A percentile compares a stretch with the other conserved stretches of the same genome.
Conservation (phyloP, 1,140 invertebrate species). For the Drosophila pseudoananassae region DNA sequence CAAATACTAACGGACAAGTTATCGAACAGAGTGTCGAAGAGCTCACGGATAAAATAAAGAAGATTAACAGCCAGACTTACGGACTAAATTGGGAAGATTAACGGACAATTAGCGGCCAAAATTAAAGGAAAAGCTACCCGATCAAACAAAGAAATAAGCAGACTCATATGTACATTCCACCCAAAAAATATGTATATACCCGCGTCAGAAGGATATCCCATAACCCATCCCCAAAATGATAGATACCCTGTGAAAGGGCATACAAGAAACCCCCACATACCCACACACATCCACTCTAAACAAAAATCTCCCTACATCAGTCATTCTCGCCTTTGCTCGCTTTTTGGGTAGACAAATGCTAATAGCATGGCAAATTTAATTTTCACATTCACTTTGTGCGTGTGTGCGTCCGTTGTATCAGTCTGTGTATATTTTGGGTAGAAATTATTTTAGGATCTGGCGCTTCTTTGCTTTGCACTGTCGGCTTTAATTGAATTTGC, state of each 20-base stretch:
- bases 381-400: slow-evolving; percentile 58
- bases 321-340: slow-evolving; percentile 17
- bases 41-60: too few relatives aligned
- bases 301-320: slow-evolving; percentile 3
- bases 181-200: too few relatives aligned
- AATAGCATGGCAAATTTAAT: slow-evolving; percentile 60
- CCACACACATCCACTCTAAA: not conserved
- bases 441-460: slow-evolving; percentile 23
- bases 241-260: not conserved
- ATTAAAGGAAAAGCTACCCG: too few relatives aligned
- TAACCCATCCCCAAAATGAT: too few relatives aligned
- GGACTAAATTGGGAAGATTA: too few relatives aligned
- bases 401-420: slow-evolving; percentile 11
- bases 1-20: too few relatives aligned
- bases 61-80: too few relatives aligned
- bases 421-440: slow-evolving; percentile 3
- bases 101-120: too few relatives aligned
- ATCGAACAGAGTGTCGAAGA: too few relatives aligned
- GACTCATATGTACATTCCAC: too few relatives aligned
- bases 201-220: too few relatives aligned
- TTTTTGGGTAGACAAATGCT: slow-evolving; percentile 51
- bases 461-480: slow-evolving; percentile 17
- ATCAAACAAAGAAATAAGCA: too few relatives aligned
- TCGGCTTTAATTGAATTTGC: slow-evolving; percentile 48
- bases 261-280: not conserved